A percentile compares a stretch with the other conserved stretches of the same genome.
Conservation (phyloP, 2,888 invertebrate species). For the Philonicus albiceps region DNA sequence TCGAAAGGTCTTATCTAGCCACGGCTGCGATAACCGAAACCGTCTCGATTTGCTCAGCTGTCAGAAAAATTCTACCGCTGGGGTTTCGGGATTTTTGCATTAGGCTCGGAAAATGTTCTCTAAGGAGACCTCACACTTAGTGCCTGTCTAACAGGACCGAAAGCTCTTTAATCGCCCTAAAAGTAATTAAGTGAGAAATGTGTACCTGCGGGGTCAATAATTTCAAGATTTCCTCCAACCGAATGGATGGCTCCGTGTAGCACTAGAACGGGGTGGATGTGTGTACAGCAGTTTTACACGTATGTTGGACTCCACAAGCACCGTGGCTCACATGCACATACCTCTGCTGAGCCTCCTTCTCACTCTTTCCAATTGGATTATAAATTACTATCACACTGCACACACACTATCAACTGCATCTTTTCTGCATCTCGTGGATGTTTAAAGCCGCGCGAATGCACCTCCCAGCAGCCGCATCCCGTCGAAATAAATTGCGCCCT, state of each 20-base stretch:
- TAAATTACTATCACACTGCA: conserved; percentile 19
- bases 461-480: conserved; percentile 4
- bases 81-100: not conserved
- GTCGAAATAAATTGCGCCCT: conserved; percentile 13
- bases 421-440: conserved; percentile 45
- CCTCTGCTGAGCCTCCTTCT: not conserved
- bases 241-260: conserved; percentile 44
- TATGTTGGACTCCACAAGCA: not conserved
- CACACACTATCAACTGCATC: conserved; percentile 41
- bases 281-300: not conserved
- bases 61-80: not conserved
- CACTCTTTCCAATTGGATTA: conserved; percentile 16
- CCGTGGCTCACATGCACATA: conserved; percentile 9
- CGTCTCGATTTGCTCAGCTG: conserved; percentile 6
- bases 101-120: not conserved
- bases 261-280: conserved; percentile 20
- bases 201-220: conserved; percentile 52
- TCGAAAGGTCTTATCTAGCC: not conserved
- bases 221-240: conserved; percentile 52
- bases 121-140: conserved; percentile 32
- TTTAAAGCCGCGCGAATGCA: conserved; percentile 44
- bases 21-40: not conserved
- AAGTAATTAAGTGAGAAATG: conserved; percentile 47
- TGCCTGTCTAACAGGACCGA: not conserved
- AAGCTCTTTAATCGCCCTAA: conserved; percentile 30